Conservation (phyloP, 2,113 vertebrate species). For the Ophthalmolycus amberensis region DNA sequence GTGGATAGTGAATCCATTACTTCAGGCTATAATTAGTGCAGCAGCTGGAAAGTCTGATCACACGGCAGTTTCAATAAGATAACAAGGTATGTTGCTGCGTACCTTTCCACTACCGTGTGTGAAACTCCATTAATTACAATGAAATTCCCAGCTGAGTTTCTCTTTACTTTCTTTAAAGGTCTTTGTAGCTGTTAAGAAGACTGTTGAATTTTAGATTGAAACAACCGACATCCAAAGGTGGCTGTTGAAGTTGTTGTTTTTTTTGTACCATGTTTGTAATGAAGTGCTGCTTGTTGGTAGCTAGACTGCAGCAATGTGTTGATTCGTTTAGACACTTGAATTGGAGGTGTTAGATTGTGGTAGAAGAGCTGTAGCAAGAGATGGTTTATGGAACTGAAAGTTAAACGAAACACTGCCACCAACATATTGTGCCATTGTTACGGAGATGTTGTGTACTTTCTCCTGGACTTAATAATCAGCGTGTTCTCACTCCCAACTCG, state of each 20-base stretch:
- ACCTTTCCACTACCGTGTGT: constrained; percentile 11
- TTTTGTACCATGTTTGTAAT: constrained; percentile 18
- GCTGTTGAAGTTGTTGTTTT: constrained; percentile 12
- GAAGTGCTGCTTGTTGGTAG: constrained; percentile 28
- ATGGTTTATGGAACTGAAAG: background rate
- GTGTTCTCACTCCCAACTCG: background rate
- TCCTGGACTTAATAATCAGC: background rate
- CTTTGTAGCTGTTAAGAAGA: constrained; percentile 2
- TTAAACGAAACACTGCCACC: constrained; percentile 39
- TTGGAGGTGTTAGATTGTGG: constrained; percentile 11
- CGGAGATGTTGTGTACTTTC: constrained; percentile 1
- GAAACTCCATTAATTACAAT: constrained; percentile 9
- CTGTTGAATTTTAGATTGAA: constrained; percentile 4
- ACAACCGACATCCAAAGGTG: background rate
- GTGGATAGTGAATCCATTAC: constrained; percentile 33
- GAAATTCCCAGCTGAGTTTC: constrained; percentile 17
- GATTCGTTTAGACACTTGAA: background rate
- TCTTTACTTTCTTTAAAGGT: constrained; percentile 15
- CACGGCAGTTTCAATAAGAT: constrained; percentile 10
- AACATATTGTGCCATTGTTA: constrained; percentile 43
- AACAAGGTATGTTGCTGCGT: constrained; percentile 25
- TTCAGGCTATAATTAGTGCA: constrained; percentile 34
- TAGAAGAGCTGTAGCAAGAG: constrained; percentile 28
- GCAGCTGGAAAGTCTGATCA: constrained; percentile 25
- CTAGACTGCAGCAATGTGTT: constrained; percentile 7